Conservation (phyloP, 1,140 invertebrate species). For the Pogonomyrmex californicus region DNA sequence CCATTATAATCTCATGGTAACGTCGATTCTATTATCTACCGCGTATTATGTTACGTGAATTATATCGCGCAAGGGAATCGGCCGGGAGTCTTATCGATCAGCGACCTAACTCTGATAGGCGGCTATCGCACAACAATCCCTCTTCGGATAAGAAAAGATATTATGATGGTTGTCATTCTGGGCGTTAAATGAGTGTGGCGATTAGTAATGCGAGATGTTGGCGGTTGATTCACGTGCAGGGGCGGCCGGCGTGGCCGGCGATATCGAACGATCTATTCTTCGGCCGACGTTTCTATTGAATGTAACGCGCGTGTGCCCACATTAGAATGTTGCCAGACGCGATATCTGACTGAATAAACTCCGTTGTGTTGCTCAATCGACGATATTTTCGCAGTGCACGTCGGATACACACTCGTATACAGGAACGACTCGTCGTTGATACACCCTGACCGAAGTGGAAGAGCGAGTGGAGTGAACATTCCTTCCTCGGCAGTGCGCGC, state of each 20-base stretch:
- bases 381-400: slow-evolving; percentile 26
- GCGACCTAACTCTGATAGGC: slow-evolving; percentile 38
- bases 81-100: slow-evolving; percentile 67
- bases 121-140: slow-evolving; percentile 55
- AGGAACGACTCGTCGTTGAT: slow-evolving; percentile 24
- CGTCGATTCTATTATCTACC: slow-evolving; percentile 23
- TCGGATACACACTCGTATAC: background rate
- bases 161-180: slow-evolving; percentile 69
- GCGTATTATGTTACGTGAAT: slow-evolving; percentile 41
- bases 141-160: slow-evolving; percentile 62
- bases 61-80: slow-evolving; percentile 57
- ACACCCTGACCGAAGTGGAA: slow-evolving; percentile 8
- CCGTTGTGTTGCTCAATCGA: slow-evolving; percentile 8
- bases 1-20: background rate
- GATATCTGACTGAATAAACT: slow-evolving; percentile 50
- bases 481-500: background rate
- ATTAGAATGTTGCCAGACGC: slow-evolving; percentile 15
- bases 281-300: background rate
- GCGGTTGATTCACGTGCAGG: slow-evolving; percentile 36
- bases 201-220: slow-evolving; percentile 74
- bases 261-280: slow-evolving; percentile 34
- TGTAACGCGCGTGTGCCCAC: slow-evolving; percentile 25
- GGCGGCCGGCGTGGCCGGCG: background rate
- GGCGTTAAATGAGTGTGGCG: slow-evolving; percentile 71
- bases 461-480: slow-evolving; percentile 15